These are phyloP conservation scores for Diaprepes abbreviatus DNA, from an alignment of 2,888 invertebrate genomes.

Conservation along the genomic window DNA sequence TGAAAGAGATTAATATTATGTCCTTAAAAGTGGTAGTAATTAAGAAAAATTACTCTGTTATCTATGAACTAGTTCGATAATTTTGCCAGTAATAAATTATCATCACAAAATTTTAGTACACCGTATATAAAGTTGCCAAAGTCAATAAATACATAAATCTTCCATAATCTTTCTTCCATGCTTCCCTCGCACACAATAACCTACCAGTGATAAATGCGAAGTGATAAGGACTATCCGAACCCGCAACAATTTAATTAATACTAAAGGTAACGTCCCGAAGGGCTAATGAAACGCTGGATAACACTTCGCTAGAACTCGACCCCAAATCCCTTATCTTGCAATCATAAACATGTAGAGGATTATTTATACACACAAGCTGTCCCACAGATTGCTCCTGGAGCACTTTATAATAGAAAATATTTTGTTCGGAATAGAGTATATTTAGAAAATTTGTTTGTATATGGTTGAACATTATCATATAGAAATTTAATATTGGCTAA, in stretches of 20 bases:
- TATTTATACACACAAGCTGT: constrained; percentile 24
- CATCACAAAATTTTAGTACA: too few relatives aligned
- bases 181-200: constrained; percentile 13
- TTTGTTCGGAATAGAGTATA: too few relatives aligned
- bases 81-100: too few relatives aligned
- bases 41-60: too few relatives aligned
- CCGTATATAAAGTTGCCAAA: too few relatives aligned
- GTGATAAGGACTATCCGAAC: constrained; percentile 24
- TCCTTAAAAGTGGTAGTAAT: too few relatives aligned
- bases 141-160: constrained; percentile 10
- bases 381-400: background rate
- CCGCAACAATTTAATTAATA: constrained; percentile 35
- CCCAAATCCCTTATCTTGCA: constrained; percentile 35
- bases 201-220: constrained; percentile 12
- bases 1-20: too few relatives aligned
- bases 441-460: too few relatives aligned
- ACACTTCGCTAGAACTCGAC: constrained; percentile 23
- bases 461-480: too few relatives aligned
- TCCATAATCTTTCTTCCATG: background rate
- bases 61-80: too few relatives aligned
- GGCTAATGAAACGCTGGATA: constrained; percentile 31
- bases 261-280: constrained; percentile 25
- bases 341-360: constrained; percentile 33
- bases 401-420: background rate
- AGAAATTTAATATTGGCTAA: too few relatives aligned